Conservation (phyloP, 1,140 invertebrate species). For the Pachyrhynchus sulphureomaculatus region DNA sequence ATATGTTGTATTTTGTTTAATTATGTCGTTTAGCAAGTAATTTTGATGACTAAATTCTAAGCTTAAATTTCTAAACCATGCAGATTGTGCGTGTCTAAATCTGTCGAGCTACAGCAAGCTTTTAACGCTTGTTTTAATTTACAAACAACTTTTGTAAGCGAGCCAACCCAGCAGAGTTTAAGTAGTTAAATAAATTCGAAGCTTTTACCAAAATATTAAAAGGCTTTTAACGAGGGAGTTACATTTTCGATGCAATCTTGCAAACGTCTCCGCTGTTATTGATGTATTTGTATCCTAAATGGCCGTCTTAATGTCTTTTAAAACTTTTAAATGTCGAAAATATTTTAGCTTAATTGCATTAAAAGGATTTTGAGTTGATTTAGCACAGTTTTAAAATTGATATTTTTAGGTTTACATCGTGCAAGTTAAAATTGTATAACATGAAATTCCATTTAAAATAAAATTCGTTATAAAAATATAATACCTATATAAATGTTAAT, state of each 20-base stretch:
- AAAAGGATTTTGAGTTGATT: neutral
- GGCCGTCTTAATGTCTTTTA: conserved; percentile 2
- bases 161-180: conserved; percentile 37
- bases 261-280: conserved; percentile 13
- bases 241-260: conserved; percentile 21
- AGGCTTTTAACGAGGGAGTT: conserved; percentile 36
- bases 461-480: too few relatives aligned
- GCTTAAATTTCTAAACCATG: neutral
- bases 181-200: conserved; percentile 43
- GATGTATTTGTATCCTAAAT: conserved; percentile 9
- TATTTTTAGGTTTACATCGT: neutral
- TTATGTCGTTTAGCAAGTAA: too few relatives aligned
- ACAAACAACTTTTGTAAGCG: conserved; percentile 44
- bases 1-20: too few relatives aligned
- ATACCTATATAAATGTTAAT: too few relatives aligned
- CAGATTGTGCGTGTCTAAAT: neutral
- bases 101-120: conserved; percentile 32
- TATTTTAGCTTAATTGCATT: conserved; percentile 9
- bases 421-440: too few relatives aligned
- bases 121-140: conserved; percentile 42
- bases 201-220: conserved; percentile 44
- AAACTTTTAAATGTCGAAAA: neutral
- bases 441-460: too few relatives aligned
- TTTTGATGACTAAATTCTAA: too few relatives aligned
- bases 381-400: neutral